Percentiles rank a stretch among this genome's conserved stretches.
Evolutionary conservation across 1,140 invertebrate genomes (phyloP).

Genomic region (Diorhabda sublineata): DNA sequence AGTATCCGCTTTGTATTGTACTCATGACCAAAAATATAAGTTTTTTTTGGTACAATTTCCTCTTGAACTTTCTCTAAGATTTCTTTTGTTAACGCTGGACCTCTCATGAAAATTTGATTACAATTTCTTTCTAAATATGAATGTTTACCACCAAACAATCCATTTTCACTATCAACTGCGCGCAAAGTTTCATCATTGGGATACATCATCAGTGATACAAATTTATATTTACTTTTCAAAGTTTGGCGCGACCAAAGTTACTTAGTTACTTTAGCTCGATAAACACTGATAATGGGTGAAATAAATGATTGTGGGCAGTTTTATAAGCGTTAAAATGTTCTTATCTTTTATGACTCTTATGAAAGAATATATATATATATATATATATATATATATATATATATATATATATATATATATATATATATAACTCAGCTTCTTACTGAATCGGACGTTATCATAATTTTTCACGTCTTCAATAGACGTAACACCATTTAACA

Average conservation of each 20-base stretch:
- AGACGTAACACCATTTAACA: neutral
- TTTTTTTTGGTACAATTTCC: conserved; percentile 33
- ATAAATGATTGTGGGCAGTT: neutral
- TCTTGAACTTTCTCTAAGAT: conserved; percentile 37
- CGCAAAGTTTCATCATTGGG: conserved; percentile 11
- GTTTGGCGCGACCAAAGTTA: neutral
- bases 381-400: too few species aligned
- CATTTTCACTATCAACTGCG: neutral
- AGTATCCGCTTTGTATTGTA: conserved; percentile 30
- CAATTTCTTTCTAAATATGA: conserved; percentile 31
- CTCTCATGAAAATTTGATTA: conserved; percentile 33
- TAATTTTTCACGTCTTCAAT: conserved; percentile 1
- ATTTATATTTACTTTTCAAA: neutral
- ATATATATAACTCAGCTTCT: neutral
- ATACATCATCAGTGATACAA: conserved; percentile 11
- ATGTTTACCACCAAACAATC: neutral
- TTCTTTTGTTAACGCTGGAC: conserved; percentile 32
- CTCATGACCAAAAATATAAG: conserved; percentile 31
- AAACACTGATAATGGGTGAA: neutral
- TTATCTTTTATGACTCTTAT: neutral
- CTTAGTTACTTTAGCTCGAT: neutral
- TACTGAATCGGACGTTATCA: neutral
- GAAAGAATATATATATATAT: neutral
- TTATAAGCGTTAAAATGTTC: neutral
- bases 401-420: too few species aligned